A percentile compares a stretch with the other conserved stretches of the same genome.
These are phyloP conservation scores for Panagrolaimus sp. DNA, from an alignment of 1,140 invertebrate species.

Conservation along the genomic window DNA sequence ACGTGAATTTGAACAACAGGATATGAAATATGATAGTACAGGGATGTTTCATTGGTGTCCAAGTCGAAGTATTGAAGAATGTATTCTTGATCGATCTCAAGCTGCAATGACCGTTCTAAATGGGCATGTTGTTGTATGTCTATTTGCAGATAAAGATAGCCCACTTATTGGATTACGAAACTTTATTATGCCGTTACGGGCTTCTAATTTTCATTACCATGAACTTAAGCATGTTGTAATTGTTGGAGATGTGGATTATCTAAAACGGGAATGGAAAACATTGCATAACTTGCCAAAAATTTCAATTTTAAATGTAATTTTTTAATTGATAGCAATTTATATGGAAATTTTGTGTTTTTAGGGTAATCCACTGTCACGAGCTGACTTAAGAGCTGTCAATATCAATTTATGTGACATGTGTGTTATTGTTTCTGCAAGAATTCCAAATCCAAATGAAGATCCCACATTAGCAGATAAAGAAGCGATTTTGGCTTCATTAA, in stretches of 20 bases:
- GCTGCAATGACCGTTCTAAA: conserved; percentile 97
- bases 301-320: conserved; percentile 87
- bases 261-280: conserved; percentile 96
- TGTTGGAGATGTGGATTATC: conserved; percentile 95
- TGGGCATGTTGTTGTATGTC: conserved; percentile 93
- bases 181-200: conserved; percentile 85
- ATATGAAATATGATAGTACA: conserved; percentile 88
- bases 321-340: conserved; percentile 13
- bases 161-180: conserved; percentile 89
- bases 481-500: conserved; percentile 95
- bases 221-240: conserved; percentile 99
- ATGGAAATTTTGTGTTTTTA: conserved; percentile 59
- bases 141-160: conserved; percentile 96
- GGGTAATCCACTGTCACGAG: conserved; percentile 95
- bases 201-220: conserved; percentile 99
- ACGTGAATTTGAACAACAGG: conserved; percentile 94
- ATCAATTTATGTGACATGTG: conserved; percentile 98
- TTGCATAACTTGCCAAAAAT: conserved; percentile 93
- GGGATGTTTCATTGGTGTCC: conserved; percentile 99
- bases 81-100: conserved; percentile 95
- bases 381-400: conserved; percentile 94
- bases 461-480: conserved; percentile 98
- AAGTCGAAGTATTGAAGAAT: conserved; percentile 88
- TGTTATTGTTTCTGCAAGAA: conserved; percentile 86
- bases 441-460: conserved; percentile 85